Evolutionary conservation across 2,113 vertebrate genomes (phyloP).

Genomic region (Entomyzon cyanotis): DNA sequence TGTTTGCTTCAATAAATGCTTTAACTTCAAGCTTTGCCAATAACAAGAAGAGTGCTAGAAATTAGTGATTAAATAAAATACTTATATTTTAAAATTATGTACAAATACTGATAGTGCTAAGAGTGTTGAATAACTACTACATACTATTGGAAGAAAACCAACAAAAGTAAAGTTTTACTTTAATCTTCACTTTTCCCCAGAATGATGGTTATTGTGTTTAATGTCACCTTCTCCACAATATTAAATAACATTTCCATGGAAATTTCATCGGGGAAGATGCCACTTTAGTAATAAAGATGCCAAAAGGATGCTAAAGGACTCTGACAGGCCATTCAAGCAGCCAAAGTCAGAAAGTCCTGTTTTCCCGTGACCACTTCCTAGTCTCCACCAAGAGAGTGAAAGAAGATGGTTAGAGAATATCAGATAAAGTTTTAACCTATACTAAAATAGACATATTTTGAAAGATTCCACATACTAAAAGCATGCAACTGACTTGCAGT

Average conservation of each 20-base stretch:
- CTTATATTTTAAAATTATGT: not conserved
- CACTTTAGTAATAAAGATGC: not conserved
- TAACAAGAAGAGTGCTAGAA: not conserved
- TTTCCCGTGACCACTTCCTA: not conserved
- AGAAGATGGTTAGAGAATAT: not conserved
- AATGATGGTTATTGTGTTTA: not conserved
- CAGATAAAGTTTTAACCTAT: not conserved
- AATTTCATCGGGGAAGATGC: not conserved
- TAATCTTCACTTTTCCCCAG: not conserved
- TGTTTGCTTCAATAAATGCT: not conserved
- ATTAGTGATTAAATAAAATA: not conserved
- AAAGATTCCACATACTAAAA: not conserved
- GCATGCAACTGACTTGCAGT: not conserved
- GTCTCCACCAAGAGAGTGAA: not conserved
- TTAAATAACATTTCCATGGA: not conserved
- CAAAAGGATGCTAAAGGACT: not conserved
- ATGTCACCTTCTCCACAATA: not conserved
- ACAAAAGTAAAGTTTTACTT: not conserved
- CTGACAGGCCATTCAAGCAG: not conserved
- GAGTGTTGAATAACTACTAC: not conserved
- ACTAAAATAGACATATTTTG: fast-evolving
- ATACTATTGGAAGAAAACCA: not conserved
- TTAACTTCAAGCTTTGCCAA: not conserved
- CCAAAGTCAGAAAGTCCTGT: not conserved
- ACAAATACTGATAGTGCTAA: not conserved